Evolutionary conservation across 2,888 invertebrate genomes (phyloP), one percentile per base, ranked within the genome.

Genomic region (Cancer borealis): DNA sequence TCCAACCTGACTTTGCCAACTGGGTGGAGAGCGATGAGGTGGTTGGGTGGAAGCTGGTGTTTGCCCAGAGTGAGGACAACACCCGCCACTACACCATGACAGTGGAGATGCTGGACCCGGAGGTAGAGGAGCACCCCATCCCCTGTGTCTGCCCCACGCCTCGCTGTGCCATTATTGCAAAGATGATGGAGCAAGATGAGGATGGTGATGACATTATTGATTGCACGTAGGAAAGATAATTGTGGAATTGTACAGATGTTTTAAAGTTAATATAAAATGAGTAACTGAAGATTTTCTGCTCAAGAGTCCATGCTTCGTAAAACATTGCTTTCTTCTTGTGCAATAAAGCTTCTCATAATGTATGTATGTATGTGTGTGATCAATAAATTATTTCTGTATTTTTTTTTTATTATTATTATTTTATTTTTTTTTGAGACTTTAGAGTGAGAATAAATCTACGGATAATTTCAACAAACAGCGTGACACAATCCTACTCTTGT

Each of bases 61-160:
- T 98, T 96, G 97, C 96, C 91, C 98, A 97, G 96, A 97, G 97
- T 89, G 97, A 97, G 0, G 97, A 98, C 95, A 97, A 97, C 96
- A 96, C n/a, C 47, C 96, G 96, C 6, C 96, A 97, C 96, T 98
- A 98, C 96, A 97, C 97, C 96, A 97, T 98, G 91, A 97, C 98
- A 96, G 96, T 98, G 47, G 97, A 97, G 89, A 97, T 98, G 96
- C 96, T 98, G 91, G 98, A 98, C 96, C 97, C 98, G 2, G 97
- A 97, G 66, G 97, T 97, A 10, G 97, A 98, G 14, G 97, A 98
- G 46, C 98, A 98, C 96, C 98, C 98, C 0, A 97, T 98, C 47
- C 98, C 98, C 14, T 98, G 98, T 96, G 96, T 97, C 17, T 98
- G 98, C 97, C 95, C 87, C 73, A 93, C 91, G 92, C 93, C 95